These are phyloP conservation scores for Mohoua ochrocephala DNA, from an alignment of 2,113 vertebrate genomes.

Conservation along the genomic window DNA sequence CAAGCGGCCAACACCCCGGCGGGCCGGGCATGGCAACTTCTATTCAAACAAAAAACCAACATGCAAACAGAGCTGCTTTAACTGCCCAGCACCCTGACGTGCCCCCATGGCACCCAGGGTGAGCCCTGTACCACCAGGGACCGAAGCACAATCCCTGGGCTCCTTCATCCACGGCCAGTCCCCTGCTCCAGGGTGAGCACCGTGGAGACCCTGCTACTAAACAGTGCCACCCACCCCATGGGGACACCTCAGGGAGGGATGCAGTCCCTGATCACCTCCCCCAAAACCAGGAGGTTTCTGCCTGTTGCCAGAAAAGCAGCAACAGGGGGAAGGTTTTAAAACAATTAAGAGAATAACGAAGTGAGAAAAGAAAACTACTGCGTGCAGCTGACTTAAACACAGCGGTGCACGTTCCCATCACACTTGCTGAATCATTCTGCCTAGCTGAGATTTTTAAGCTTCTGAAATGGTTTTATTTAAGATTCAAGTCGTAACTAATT, in stretches of 20 bases:
- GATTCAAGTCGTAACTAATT: background rate
- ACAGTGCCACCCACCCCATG: accelerated
- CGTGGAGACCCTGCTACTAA: accelerated
- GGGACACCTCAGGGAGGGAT: background rate
- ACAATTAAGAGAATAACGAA: background rate
- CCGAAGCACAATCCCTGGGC: accelerated
- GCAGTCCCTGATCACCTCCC: background rate
- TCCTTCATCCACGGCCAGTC: background rate
- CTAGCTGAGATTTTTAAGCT: background rate
- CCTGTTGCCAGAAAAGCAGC: background rate
- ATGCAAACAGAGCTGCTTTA: background rate
- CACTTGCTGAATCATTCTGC: background rate
- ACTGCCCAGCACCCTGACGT: background rate
- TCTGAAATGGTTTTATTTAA: background rate
- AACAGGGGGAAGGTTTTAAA: background rate
- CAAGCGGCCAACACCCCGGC: background rate
- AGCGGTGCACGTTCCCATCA: accelerated
- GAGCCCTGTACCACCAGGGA: background rate
- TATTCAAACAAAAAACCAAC: background rate
- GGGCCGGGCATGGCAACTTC: background rate
- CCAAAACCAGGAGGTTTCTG: background rate
- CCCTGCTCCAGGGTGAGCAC: background rate
- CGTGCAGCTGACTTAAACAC: background rate
- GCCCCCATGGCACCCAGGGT: background rate
- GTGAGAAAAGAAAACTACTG: background rate